Conservation (phyloP, 2,797 vertebrate species). For the Mycteria americana region DNA sequence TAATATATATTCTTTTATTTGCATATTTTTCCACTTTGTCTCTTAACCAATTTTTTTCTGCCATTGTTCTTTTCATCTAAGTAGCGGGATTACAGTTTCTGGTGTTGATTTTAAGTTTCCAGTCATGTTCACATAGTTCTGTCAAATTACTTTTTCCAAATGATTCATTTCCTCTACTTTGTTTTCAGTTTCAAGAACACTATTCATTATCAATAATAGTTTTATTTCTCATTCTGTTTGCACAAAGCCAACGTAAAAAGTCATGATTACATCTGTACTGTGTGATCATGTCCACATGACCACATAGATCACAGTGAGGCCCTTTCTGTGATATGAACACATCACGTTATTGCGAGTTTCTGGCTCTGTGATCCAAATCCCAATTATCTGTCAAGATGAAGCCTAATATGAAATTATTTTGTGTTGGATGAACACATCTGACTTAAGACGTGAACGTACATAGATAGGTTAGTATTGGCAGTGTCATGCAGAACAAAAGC, state of each 20-base stretch:
- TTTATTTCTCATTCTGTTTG: neutral
- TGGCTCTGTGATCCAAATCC: neutral
- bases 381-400: neutral
- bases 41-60: neutral
- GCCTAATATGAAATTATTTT: neutral
- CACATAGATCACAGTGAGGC: accelerated
- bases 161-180: neutral
- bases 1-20: neutral
- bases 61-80: neutral
- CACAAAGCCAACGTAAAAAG: neutral
- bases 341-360: neutral
- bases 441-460: neutral
- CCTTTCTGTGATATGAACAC: neutral
- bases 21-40: neutral
- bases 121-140: neutral
- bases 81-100: neutral
- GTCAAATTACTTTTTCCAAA: neutral
- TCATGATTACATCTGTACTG: neutral
- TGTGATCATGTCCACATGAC: neutral
- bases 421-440: neutral
- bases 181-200: neutral
- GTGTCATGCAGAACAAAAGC: neutral
- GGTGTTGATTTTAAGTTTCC: neutral
- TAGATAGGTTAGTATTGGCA: neutral
- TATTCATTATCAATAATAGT: neutral